phyloP scores from a whole-genome alignment of 1,140 invertebrate species.

The Aphelinus certus region DNA sequence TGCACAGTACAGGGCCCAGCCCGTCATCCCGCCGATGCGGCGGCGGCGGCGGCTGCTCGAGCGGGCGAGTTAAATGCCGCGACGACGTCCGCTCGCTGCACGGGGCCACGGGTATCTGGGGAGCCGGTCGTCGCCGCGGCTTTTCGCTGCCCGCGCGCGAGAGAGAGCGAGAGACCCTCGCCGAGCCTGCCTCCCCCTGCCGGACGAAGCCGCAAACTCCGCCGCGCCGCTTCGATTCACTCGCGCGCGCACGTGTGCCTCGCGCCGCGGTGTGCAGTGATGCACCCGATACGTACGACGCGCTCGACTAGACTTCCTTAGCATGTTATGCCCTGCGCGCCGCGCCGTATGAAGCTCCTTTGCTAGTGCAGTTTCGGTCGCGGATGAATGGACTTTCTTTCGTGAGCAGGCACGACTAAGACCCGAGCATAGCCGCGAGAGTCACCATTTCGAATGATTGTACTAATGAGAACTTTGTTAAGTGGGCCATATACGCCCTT shows the following conservation, averaged over 20 bases:
- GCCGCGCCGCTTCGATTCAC: slow-evolving; percentile 43
- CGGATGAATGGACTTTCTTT: slow-evolving; percentile 1
- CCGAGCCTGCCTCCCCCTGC: slow-evolving; percentile 35
- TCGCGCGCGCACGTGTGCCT: no score
- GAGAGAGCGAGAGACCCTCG: slow-evolving; percentile 43
- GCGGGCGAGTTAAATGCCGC: slow-evolving; percentile 7
- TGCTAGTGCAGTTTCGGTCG: no score
- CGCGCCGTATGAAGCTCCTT: background rate
- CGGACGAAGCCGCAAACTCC: slow-evolving; percentile 42
- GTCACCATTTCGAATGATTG: no score
- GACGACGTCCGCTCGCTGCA: slow-evolving; percentile 52
- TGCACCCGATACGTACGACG: slow-evolving; percentile 37
- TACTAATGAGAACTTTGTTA: no score
- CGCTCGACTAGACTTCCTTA: slow-evolving; percentile 52
- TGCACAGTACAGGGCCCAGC: no score
- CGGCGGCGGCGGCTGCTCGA: background rate
- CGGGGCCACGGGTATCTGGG: slow-evolving; percentile 58
- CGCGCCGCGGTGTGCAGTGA: background rate
- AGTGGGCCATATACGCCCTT: no score
- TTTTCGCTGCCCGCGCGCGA: background rate
- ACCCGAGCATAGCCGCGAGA: no score
- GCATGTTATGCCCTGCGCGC: background rate
- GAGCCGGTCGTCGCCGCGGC: slow-evolving; percentile 22
- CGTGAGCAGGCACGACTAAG: background rate
- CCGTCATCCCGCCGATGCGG: no score